Base-by-base conservation (phyloP, 2,888 invertebrate genomes). In the Parochlus steinenii region DNA sequence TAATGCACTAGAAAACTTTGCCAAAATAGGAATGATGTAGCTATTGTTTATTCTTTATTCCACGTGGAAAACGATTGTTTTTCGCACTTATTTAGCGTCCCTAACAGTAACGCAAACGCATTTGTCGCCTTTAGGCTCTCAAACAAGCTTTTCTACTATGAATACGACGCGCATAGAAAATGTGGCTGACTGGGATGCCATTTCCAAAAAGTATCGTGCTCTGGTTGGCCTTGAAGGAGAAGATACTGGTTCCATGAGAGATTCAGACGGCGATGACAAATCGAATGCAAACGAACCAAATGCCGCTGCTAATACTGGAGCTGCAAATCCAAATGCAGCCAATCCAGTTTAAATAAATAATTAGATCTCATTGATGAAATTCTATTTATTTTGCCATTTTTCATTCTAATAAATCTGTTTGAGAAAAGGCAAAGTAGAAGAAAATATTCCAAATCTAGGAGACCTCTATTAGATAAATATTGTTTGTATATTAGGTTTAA, bases 161-260 rank as follows among this genome's bases (percentile, higher is more conserved):
- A 63, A 65, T 42, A 71, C 73, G 32, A 77, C 75, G 30, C 68
- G 82, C 45, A 86, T 87, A 45, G 87, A 87, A 53, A 83, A 79
- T 49, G 85, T 89, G 6, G 82, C 83, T 3, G 87, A 90, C 54
- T 90, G 89, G 89, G 83, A 85, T 48, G 66, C 76, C 3, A 87
- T 89, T 39, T 80, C 87, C 15, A 81, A 81, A 61, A 87, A 86
- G 53, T 90, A 89, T 54, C 66, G 85, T 14, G 77, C 79, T 0
- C 62, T 87, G 7, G 67, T 73, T 43, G 75, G 77, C 11, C 63
- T 62, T 33, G 58, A 62, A 15, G 66, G 70, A 40, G 73, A 73
- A 40, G 64, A 67, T 14, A 63, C 52, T 3, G 52, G 53, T 8
- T 58, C 59, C 2, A 43, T 58, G 4, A 57, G 55, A 45, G 60